Conservation (phyloP, 2,888 invertebrate species). For the Eupithecia subfuscata region DNA sequence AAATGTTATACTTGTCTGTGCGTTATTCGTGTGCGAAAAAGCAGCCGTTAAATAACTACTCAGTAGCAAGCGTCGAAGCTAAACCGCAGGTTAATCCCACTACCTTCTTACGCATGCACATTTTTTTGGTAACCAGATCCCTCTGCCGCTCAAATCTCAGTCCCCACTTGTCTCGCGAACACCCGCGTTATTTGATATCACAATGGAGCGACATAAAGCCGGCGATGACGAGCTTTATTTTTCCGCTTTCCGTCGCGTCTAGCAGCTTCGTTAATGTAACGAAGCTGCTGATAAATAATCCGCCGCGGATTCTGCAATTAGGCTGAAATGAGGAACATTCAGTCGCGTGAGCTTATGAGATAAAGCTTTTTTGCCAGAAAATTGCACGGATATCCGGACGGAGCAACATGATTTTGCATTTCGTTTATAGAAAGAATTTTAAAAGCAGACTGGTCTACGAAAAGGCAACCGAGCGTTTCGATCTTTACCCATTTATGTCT, state of each 20-base stretch:
- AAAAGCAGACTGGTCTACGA: background rate
- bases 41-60: background rate
- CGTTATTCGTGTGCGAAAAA: background rate
- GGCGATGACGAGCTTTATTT: conserved; percentile 26
- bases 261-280: conserved; percentile 28
- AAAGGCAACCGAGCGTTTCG: background rate
- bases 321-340: background rate
- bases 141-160: background rate
- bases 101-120: background rate
- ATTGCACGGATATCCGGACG: background rate
- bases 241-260: conserved; percentile 24
- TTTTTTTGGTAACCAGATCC: background rate
- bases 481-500: background rate
- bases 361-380: background rate
- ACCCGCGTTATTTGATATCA: conserved; percentile 8
- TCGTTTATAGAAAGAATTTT: background rate
- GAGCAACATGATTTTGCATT: background rate
- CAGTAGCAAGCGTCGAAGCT: background rate
- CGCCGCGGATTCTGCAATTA: conserved; percentile 24
- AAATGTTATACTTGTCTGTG: background rate
- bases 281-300: conserved; percentile 34
- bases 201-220: conserved; percentile 13
- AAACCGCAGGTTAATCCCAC: background rate
- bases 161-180: background rate
- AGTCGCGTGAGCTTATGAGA: conserved; percentile 12